Conservation (phyloP, 2,888 invertebrate species). For the Notodonta dromedarius region DNA sequence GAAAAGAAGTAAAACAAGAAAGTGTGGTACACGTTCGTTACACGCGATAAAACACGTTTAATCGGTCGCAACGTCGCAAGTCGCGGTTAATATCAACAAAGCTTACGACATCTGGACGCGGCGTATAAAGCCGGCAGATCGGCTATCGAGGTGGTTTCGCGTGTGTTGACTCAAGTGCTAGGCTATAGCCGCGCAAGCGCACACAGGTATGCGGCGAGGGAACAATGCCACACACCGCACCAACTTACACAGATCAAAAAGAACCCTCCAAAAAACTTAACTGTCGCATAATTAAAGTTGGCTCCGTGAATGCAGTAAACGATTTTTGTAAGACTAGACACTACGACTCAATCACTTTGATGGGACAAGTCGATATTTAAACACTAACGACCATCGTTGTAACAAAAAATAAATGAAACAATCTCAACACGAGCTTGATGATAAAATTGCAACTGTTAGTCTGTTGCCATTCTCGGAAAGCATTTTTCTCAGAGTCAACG, state of each 20-base stretch:
- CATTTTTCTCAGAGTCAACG: conserved; percentile 56
- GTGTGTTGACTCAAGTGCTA: conserved; percentile 71
- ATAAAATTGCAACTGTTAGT: conserved; percentile 30
- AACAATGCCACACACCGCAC: conserved; percentile 47
- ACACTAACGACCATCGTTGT: neutral
- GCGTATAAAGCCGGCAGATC: conserved; percentile 40
- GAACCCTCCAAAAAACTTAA: neutral
- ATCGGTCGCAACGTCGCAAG: conserved; percentile 50
- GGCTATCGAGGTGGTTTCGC: conserved; percentile 39
- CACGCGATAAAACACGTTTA: conserved; percentile 51
- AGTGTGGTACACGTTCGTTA: conserved; percentile 38
- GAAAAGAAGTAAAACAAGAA: neutral
- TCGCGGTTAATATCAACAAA: conserved; percentile 55
- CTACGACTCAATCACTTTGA: neutral
- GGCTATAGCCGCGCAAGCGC: conserved; percentile 40
- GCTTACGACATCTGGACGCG: conserved; percentile 38
- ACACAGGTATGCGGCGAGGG: conserved; percentile 27
- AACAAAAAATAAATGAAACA: neutral
- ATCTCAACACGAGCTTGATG: conserved; percentile 11
- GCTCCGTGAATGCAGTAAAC: neutral
- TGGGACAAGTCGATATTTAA: neutral
- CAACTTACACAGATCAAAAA: conserved; percentile 22
- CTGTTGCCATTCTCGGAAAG: conserved; percentile 40
- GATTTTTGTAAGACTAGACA: neutral
- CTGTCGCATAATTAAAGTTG: neutral